These are phyloP conservation scores for Alloscopus bannaensis DNA, from an alignment of 2,888 invertebrate genomes.

Conservation along the genomic window DNA sequence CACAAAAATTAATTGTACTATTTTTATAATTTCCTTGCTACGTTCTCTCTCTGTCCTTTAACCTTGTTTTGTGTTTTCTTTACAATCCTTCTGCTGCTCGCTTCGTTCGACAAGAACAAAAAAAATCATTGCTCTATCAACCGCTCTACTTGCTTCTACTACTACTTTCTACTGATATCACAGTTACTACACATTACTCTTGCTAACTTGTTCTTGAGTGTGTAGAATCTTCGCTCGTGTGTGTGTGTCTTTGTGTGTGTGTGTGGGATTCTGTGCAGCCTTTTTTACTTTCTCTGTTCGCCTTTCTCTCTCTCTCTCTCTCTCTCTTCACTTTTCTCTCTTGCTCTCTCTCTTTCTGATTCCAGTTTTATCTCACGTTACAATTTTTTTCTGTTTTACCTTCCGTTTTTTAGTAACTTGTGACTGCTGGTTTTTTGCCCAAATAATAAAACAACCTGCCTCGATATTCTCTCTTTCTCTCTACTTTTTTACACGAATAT, in stretches of 20 bases:
- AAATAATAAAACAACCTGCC: constrained; percentile 4
- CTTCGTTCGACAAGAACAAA: too few relatives aligned
- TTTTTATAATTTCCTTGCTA: constrained; percentile 29
- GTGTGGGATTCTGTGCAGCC: constrained; percentile 64
- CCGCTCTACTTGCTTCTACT: too few relatives aligned
- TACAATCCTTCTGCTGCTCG: too few relatives aligned
- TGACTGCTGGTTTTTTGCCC: constrained; percentile 21
- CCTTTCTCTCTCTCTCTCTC: constrained; percentile 18
- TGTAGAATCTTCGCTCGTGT: constrained; percentile 41
- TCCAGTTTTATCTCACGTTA: constrained; percentile 31
- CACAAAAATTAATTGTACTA: not conserved
- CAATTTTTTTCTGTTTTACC: constrained; percentile 40
- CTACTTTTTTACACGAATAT: too few relatives aligned
- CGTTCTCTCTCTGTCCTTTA: constrained; percentile 16
- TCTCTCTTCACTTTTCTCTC: constrained; percentile 20
- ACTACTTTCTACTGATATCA: constrained; percentile 16
- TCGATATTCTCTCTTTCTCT: too few relatives aligned
- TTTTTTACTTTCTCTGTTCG: constrained; percentile 36
- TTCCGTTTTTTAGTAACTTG: constrained; percentile 18
- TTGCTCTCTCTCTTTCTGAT: constrained; percentile 30
- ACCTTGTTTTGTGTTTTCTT: constrained; percentile 16
- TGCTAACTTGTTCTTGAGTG: constrained; percentile 46
- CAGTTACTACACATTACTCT: constrained; percentile 25
- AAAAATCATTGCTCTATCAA: too few relatives aligned
- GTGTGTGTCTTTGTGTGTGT: constrained; percentile 44